Evolutionary conservation across 2,888 invertebrate genomes (phyloP), one percentile per base, ranked within the genome.

Genomic region (Gastracanthus pulcherrimus): DNA sequence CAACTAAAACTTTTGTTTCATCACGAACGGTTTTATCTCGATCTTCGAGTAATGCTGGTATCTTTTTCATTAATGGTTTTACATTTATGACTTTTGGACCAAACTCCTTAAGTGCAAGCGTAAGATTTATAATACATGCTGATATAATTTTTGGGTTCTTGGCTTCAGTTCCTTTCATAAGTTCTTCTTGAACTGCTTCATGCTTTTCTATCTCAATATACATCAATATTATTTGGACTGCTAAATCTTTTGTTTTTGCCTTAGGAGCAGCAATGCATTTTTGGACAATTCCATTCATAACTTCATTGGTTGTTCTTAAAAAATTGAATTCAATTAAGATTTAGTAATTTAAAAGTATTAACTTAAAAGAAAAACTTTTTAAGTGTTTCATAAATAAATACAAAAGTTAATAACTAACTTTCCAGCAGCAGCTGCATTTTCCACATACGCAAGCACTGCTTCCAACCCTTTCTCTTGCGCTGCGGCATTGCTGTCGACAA

Each of bases 381-480:
- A 51, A 31, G n/a, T 45, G 34, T 67, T 31, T n/a, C 71, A 74
- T 13, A 11, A 36, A 51, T 70, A 62, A 74, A 51, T 58, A 31
- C 58, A 36, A 36, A 70, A 51, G 34, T 51, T 64, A 16, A 64
- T 41, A 72, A 90, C 92, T 90, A 88, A 94, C 94, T 97, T 98
- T 66, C 96, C 96, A 75, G 98, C 97, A 88, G 94, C 93, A 0
- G 95, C 95, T 88, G 98, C 97, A 93, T 98, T 98, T 92, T 98
- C 98, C 0, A 98, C 95, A 92, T 96, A 99, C 51, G 96, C 96
- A 74, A 98, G 92, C 0, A 97, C 96, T 9, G 98, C 98, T 89
- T 98, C 98, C 86, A 99, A 90, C 16, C 98, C 99, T 93, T 97
- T 98, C 90, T 99, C 99, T 90, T 98, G 98, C 1, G 98, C 98